Evolutionary conservation across 2,113 vertebrate species (phyloP).

Genomic region (Channa argus): DNA sequence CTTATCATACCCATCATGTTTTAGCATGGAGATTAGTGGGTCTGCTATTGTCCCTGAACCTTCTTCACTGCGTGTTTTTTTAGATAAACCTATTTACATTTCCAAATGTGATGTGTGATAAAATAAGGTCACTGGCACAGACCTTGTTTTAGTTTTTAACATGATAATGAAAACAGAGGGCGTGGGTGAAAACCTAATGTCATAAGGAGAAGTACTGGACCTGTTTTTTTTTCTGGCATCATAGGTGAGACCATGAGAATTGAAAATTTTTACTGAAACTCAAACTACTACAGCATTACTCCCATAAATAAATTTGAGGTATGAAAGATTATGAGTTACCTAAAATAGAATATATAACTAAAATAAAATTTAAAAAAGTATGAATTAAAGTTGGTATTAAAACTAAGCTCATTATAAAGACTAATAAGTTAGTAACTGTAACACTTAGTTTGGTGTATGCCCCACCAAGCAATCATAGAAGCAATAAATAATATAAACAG

Average conservation of each 20-base stretch:
- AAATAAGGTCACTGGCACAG: not conserved
- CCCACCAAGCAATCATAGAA: too few species aligned
- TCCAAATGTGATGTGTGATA: not conserved
- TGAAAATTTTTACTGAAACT: not conserved
- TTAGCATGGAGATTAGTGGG: conserved; percentile 1
- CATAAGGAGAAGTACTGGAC: not conserved
- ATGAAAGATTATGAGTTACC: too few species aligned
- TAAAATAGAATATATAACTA: too few species aligned
- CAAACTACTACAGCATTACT: not conserved
- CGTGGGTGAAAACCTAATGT: not conserved
- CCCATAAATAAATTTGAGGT: not conserved
- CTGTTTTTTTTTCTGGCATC: not conserved
- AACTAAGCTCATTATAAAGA: too few species aligned
- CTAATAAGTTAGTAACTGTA: too few species aligned
- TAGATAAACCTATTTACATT: not conserved
- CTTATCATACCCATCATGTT: conserved; percentile 32
- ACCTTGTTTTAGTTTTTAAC: conserved; percentile 11
- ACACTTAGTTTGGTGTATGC: too few species aligned
- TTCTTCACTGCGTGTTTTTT: conserved; percentile 13
- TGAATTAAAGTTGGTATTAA: too few species aligned
- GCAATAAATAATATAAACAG: too few species aligned
- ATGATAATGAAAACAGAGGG: not conserved
- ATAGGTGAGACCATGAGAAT: not conserved
- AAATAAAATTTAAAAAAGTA: too few species aligned
- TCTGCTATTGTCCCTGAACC: not conserved